phyloP scores from a whole-genome alignment of 2,797 vertebrate species.

The Knipowitschia caucasica region DNA sequence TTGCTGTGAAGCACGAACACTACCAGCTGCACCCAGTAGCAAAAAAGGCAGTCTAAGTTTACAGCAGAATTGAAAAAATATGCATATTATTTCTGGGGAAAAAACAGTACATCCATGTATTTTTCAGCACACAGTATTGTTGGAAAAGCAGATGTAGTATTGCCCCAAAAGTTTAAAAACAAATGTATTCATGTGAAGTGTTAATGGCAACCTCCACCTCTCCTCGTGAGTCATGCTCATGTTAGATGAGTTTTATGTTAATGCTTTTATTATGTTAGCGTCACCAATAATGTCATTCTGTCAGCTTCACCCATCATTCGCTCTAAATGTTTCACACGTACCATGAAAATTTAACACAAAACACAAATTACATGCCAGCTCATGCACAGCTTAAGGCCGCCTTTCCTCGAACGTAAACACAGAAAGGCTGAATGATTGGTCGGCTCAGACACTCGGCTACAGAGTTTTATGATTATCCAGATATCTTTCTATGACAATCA shows the following conservation, averaged over 20 bases:
- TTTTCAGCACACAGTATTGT: too few relatives aligned
- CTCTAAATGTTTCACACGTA: constrained; percentile 2
- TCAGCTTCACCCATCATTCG: constrained; percentile 15
- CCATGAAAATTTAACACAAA: constrained; percentile 8
- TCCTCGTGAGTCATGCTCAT: not conserved
- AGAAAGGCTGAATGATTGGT: not conserved
- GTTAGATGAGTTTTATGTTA: not conserved
- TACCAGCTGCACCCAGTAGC: too few relatives aligned
- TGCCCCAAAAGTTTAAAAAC: not conserved
- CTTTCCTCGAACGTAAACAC: not conserved
- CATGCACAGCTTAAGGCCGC: not conserved
- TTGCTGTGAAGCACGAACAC: too few relatives aligned
- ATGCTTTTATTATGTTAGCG: constrained; percentile 5
- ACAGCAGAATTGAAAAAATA: too few relatives aligned
- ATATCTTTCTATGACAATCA: constrained; percentile 15
- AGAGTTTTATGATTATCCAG: constrained; percentile 4
- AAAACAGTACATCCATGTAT: too few relatives aligned
- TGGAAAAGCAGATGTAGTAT: not conserved
- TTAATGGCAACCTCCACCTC: not conserved
- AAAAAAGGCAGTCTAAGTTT: too few relatives aligned
- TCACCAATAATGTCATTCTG: not conserved
- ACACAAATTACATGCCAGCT: not conserved
- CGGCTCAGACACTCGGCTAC: not conserved
- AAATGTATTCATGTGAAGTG: not conserved
- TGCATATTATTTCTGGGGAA: too few relatives aligned